Conservation (phyloP, 2,797 vertebrate species). For the Bufotes viridis region DNA sequence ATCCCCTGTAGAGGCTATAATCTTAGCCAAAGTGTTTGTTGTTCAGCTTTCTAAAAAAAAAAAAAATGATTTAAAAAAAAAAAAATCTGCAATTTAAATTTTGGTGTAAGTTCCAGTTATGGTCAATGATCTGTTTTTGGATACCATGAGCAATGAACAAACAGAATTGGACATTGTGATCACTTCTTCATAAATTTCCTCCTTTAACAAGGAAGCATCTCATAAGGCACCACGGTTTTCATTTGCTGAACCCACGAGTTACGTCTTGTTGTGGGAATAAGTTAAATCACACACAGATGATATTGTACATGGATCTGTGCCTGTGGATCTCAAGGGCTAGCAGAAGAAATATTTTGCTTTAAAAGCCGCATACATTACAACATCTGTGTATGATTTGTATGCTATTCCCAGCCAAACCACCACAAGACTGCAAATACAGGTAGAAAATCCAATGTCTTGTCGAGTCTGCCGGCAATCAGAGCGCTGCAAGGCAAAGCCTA, state of each 20-base stretch:
- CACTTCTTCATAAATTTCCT: neutral
- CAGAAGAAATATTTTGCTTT: conserved; percentile 42
- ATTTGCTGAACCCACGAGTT: conserved; percentile 21
- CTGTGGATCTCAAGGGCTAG: conserved; percentile 17
- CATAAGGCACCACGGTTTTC: conserved; percentile 15
- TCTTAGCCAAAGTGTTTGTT: neutral
- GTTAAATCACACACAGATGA: conserved; percentile 43
- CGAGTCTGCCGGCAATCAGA: neutral
- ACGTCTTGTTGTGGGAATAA: conserved; percentile 25
- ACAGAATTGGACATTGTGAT: neutral
- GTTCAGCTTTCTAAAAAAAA: neutral
- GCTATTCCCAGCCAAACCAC: neutral
- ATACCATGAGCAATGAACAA: neutral
- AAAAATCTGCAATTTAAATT: neutral
- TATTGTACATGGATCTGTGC: conserved; percentile 20
- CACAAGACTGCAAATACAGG: neutral
- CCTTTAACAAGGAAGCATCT: conserved; percentile 32
- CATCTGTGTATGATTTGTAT: conserved; percentile 46
- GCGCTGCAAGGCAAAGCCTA: neutral
- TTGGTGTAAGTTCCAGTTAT: neutral
- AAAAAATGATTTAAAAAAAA: neutral
- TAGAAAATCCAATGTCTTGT: conserved; percentile 1
- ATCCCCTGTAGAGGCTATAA: neutral
- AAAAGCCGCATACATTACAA: conserved; percentile 33
- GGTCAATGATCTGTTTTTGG: neutral